A percentile compares a stretch with the other conserved stretches of the same genome.
Evolutionary conservation across 1,140 invertebrate genomes (phyloP).

Genomic region (Nomia melanderi): DNA sequence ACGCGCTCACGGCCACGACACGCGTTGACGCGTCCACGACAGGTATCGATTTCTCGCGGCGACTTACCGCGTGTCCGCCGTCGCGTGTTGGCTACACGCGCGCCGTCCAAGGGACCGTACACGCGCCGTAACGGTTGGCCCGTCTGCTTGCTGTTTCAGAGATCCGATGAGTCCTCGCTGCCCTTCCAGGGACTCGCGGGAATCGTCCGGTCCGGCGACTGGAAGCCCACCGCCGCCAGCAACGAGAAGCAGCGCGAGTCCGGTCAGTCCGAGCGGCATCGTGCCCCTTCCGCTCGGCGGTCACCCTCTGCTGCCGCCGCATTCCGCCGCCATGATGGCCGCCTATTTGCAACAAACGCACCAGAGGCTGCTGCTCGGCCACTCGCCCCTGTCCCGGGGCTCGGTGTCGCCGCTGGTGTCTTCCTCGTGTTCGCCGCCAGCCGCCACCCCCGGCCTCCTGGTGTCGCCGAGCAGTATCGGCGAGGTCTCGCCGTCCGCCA

Average conservation of each 20-base stretch:
- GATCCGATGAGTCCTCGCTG: conserved; percentile 88
- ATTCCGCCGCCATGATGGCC: conserved; percentile 88
- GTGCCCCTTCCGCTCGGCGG: conserved; percentile 76
- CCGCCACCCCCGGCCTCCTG: conserved; percentile 77
- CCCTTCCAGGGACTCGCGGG: conserved; percentile 88
- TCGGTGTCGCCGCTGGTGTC: conserved; percentile 84
- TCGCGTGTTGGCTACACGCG: neutral
- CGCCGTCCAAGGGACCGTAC: conserved; percentile 15
- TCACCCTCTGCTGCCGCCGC: conserved; percentile 85
- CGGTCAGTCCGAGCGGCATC: conserved; percentile 78
- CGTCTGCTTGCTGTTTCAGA: conserved; percentile 81
- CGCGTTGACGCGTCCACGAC: conserved; percentile 42
- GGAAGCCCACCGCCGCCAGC: conserved; percentile 84
- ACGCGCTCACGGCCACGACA: conserved; percentile 12
- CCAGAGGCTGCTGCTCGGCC: conserved; percentile 88
- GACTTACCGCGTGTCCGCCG: conserved; percentile 37
- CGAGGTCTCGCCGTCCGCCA: conserved; percentile 75
- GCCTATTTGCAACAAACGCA: conserved; percentile 87
- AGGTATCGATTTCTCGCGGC: conserved; percentile 53
- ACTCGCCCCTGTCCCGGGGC: conserved; percentile 85
- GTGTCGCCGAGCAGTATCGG: conserved; percentile 73
- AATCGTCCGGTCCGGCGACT: conserved; percentile 82
- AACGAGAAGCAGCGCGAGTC: conserved; percentile 80
- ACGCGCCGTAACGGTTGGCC: neutral
- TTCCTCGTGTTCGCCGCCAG: conserved; percentile 83